Evolutionary conservation across 1,140 invertebrate genomes (phyloP).

Genomic region (Lordiphosa clarofinis): DNA sequence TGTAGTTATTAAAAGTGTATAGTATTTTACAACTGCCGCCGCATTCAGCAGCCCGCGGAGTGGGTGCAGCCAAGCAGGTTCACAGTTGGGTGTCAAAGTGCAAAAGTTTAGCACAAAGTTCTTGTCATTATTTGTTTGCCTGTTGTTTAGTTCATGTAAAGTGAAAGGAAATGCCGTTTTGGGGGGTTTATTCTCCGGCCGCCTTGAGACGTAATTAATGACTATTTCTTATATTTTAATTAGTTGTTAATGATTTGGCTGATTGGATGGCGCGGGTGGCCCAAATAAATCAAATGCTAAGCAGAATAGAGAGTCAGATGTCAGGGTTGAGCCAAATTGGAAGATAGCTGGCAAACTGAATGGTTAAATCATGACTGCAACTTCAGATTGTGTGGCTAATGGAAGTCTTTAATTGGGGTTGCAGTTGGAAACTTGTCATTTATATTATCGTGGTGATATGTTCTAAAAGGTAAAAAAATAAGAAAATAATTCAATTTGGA

Average conservation of each 20-base stretch:
- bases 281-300: conserved; percentile 63
- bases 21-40: conserved; percentile 65
- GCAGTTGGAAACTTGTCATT: conserved; percentile 16
- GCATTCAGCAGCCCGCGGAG: conserved; percentile 37
- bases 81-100: conserved; percentile 60
- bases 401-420: conserved; percentile 10
- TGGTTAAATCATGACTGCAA: conserved; percentile 21
- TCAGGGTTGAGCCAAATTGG: conserved; percentile 59
- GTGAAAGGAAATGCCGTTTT: conserved; percentile 54
- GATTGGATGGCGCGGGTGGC: conserved; percentile 54
- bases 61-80: conserved; percentile 29
- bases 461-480: too few relatives aligned
- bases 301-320: conserved; percentile 57
- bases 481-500: too few relatives aligned
- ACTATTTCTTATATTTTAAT: conserved; percentile 74
- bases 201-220: conserved; percentile 64
- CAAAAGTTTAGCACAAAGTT: conserved; percentile 72
- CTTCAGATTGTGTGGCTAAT: conserved; percentile 23
- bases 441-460: too few relatives aligned
- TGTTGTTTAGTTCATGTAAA: conserved; percentile 42
- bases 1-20: conserved; percentile 77
- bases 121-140: conserved; percentile 68
- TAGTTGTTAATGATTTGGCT: conserved; percentile 74
- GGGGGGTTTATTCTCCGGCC: too few relatives aligned
- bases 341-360: conserved; percentile 29